These are phyloP conservation scores for Hyppa rectilinea DNA, from an alignment of 2,888 invertebrate species.

Conservation along the genomic window DNA sequence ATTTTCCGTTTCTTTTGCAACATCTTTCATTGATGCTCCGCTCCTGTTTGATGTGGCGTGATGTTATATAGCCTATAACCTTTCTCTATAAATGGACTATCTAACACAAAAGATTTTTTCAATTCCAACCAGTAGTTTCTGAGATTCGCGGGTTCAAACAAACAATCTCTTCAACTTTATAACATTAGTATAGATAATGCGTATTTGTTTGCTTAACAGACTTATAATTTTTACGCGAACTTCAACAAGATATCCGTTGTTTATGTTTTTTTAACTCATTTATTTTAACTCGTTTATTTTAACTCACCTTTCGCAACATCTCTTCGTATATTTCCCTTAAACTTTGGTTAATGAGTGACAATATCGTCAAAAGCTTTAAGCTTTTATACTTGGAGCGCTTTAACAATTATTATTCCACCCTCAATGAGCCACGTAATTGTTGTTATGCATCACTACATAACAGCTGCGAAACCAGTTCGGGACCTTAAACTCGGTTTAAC, in stretches of 20 bases:
- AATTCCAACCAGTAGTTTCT: too few species aligned
- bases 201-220: not conserved
- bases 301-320: slow-evolving; percentile 74
- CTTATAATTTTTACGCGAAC: not conserved
- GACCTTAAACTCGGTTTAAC: slow-evolving; percentile 77
- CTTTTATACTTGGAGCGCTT: slow-evolving; percentile 76
- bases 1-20: too few species aligned
- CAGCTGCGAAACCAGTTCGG: slow-evolving; percentile 72
- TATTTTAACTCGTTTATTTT: too few species aligned
- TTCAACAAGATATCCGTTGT: not conserved
- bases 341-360: slow-evolving; percentile 71
- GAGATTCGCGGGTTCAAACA: too few species aligned
- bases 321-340: slow-evolving; percentile 60
- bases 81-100: too few species aligned
- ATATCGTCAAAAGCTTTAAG: slow-evolving; percentile 62
- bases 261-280: too few species aligned
- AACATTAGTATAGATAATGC: too few species aligned
- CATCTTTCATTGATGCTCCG: too few species aligned
- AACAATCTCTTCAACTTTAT: too few species aligned
- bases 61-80: too few species aligned
- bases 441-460: slow-evolving; percentile 61
- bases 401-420: slow-evolving; percentile 68
- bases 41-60: too few species aligned
- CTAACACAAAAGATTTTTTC: too few species aligned
- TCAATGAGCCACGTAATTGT: slow-evolving; percentile 66